Conservation (phyloP, 2,113 vertebrate species). For the Zosterops hypoxanthus region DNA sequence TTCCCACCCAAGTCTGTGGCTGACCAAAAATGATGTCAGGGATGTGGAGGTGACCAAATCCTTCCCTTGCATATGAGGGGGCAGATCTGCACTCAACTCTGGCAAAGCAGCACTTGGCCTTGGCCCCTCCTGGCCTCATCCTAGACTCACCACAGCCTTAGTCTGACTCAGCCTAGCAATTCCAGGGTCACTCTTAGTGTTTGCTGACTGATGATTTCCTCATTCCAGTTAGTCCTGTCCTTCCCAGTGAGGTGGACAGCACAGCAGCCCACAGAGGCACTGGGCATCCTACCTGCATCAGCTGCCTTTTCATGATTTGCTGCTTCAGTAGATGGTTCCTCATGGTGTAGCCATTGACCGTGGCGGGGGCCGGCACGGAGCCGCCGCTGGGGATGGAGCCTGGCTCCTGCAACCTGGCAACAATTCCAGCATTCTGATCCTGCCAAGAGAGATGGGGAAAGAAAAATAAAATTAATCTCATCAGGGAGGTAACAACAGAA, state of each 20-base stretch:
- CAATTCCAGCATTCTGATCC: conserved; percentile 75
- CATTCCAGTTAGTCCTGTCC: conserved; percentile 14
- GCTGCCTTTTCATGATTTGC: conserved; percentile 75
- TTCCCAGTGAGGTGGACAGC: not conserved
- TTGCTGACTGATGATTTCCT: conserved; percentile 20
- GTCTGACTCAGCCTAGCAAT: conserved; percentile 24
- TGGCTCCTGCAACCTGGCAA: conserved; percentile 76
- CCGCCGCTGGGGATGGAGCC: conserved; percentile 62
- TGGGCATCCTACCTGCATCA: conserved; percentile 32
- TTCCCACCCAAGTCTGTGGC: not conserved
- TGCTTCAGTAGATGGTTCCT: conserved; percentile 77
- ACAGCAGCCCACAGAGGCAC: not conserved
- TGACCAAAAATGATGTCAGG: not conserved
- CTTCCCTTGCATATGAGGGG: not conserved
- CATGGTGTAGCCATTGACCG: conserved; percentile 71
- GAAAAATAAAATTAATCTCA: conserved; percentile 47
- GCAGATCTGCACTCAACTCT: not conserved
- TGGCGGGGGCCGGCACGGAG: conserved; percentile 32
- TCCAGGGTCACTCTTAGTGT: not conserved
- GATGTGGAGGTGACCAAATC: not conserved
- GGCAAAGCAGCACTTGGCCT: not conserved
- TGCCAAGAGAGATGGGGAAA: conserved; percentile 52
- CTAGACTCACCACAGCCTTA: not conserved
- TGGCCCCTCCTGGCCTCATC: not conserved
- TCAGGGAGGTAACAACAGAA: conserved; percentile 20